Base-by-base conservation (phyloP, 2,113 vertebrate species). In the Nesoenas mayeri region DNA sequence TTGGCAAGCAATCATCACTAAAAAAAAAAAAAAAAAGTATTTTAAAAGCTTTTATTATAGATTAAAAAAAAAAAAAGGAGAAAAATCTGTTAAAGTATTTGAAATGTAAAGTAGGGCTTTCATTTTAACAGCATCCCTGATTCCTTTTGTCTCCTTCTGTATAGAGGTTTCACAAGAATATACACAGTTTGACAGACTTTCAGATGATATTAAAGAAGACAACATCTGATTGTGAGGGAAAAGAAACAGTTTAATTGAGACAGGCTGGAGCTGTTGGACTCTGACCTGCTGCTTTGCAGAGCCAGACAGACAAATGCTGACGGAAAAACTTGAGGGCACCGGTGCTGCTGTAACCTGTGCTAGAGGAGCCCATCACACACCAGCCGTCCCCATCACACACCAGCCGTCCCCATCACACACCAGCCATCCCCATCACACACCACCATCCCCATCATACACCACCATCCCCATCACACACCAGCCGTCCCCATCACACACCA, bases 21-120 rank as follows among this genome's bases (percentile, higher is more conserved):
- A 32, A 64, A 67, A 79, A 20, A n/a, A 73, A 38, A 69, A 50
- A 24, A 74, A 44, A 34, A 57, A 20, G 29, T 12, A 7, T 85
- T 87, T 70, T 82, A 77, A 90, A 91, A 85, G 74, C 57, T 78
- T 83, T 80, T 85, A 90, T 94, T 94, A 92, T 91, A 93, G 71
- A 88, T 50, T 58, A 38, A 91, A 50, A 50, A 50, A 50, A 50
- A 74, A 44, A 70, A 44, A 11, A 53, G 61, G 65, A 82, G 44
- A 90, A 73, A 93, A 95, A 83, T 58, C 79, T 93, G 69, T 84
- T 66, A 51, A 78, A 71, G 47, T 42, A 88, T 94, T 97, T 94
- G 92, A 94, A 97, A 94, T 97, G 95, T 92, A 95, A 93, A 97
- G 69, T 15, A 91, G 86, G 79, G 69, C 79, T 97, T 93, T 95